Base-by-base conservation (phyloP, 2,888 invertebrate genomes). In the Pinctada fucata region DNA sequence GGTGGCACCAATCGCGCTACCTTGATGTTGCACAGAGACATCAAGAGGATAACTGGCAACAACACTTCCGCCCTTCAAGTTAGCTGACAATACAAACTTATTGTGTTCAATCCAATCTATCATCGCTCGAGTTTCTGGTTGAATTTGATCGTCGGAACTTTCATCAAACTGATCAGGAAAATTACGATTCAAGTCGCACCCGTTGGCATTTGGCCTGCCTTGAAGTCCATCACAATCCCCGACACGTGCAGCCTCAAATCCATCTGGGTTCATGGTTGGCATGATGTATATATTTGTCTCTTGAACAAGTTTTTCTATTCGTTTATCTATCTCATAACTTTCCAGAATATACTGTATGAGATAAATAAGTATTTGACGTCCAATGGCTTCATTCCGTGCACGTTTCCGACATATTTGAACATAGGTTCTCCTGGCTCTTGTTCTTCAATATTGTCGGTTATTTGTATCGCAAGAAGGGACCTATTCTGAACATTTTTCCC, bases 31-130 rank as follows among this genome's bases (percentile, higher is more conserved):
- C 2, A 72, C 67, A 2, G 90, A 88, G 80, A 90, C 90, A 82
- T 99, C 99, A 92, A 96, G 99, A 0, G 99, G 99, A 93, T 99
- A 99, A 88, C 97, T 97, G 64, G 98, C 99, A 6, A 99, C 98
- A 79, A 99, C 94, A 16, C 97, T 97, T 68, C 99, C 98, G 95
- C 95, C 87, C 96, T 95, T 98, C 74, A 98, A 94, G 87, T 97
- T 97, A 64, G 97, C 98, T 2, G 97, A 97, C 58, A 98, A 93
- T 10, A 98, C 97, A 92, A 98, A 98, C 92, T 97, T 97, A 78
- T 97, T 97, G 93, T 96, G 96, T 85, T 96, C 96, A 82, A 98
- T 96, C 98, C 98, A 98, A 89, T 97, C 96, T 91, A 97, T 97
- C 4, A 98, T 96, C 0, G 97, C 97, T 90, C 96, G 96, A 0